These are phyloP conservation scores for Meliscaeva auricollis DNA, from an alignment of 2,888 invertebrate genomes.

Conservation along the genomic window DNA sequence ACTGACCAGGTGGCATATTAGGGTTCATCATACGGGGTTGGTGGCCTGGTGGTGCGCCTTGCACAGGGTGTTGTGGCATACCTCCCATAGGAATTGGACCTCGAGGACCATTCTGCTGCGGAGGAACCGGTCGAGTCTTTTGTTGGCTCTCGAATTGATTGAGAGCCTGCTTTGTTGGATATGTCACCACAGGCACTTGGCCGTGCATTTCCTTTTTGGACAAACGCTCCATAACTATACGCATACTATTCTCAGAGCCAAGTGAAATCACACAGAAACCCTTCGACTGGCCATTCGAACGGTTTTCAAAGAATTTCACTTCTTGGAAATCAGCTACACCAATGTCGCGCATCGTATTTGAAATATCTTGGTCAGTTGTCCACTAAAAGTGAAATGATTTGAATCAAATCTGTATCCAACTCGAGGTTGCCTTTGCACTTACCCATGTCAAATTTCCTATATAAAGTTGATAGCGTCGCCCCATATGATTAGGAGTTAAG, in stretches of 20 bases:
- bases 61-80: constrained; percentile 84
- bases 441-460: constrained; percentile 99
- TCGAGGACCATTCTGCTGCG: constrained; percentile 86
- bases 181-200: constrained; percentile 96
- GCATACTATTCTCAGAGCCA: constrained; percentile 95
- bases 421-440: constrained; percentile 83
- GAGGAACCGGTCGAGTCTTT: constrained; percentile 93
- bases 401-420: neutral
- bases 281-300: constrained; percentile 99
- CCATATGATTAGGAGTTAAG: constrained; percentile 88
- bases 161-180: constrained; percentile 95
- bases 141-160: constrained; percentile 96
- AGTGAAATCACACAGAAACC: constrained; percentile 98
- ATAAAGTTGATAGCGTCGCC: constrained; percentile 95
- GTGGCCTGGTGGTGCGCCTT: constrained; percentile 85
- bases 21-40: constrained; percentile 87
- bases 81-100: constrained; percentile 84
- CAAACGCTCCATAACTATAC: constrained; percentile 95
- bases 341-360: constrained; percentile 93
- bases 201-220: constrained; percentile 98
- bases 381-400: constrained; percentile 88
- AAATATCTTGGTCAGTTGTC: constrained; percentile 98
- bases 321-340: constrained; percentile 98
- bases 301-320: constrained; percentile 99
- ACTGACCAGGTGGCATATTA: constrained; percentile 86